A percentile compares a stretch with the other conserved stretches of the same genome.
Evolutionary conservation across 2,113 vertebrate species (phyloP).

Genomic region (Chloroceryle aenea): DNA sequence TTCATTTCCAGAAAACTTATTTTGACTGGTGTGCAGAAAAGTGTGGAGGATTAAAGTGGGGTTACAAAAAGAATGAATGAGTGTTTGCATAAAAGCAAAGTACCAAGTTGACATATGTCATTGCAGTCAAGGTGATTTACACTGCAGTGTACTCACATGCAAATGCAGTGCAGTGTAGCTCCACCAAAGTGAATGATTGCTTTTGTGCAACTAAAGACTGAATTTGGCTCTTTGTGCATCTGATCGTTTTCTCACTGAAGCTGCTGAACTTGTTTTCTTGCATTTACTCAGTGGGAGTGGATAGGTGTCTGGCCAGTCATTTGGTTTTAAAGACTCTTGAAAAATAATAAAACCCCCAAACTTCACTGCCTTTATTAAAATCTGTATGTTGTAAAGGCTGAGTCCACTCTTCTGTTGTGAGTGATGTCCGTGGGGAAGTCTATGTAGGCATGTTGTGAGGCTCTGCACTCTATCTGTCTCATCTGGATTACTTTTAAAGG

Average conservation of each 20-base stretch:
- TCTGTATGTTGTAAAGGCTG: background rate
- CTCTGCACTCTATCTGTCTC: background rate
- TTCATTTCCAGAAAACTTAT: constrained; percentile 43
- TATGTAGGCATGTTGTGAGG: background rate
- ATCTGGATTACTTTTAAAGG: background rate
- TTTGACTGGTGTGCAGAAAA: constrained; percentile 42
- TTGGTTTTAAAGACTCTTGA: background rate
- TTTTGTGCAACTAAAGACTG: background rate
- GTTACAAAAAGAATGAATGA: constrained; percentile 33
- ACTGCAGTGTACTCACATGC: constrained; percentile 36
- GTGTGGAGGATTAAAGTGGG: constrained; percentile 23
- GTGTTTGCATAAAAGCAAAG: constrained; percentile 47
- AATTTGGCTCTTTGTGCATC: constrained; percentile 18
- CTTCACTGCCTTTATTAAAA: background rate
- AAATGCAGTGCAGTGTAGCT: constrained; percentile 2
- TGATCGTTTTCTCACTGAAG: constrained; percentile 40
- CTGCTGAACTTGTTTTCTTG: background rate
- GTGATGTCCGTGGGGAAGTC: background rate
- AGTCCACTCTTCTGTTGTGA: background rate
- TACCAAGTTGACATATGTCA: constrained; percentile 24
- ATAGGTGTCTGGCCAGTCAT: background rate
- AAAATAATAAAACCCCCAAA: background rate
- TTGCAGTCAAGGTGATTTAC: constrained; percentile 50
- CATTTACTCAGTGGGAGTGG: background rate
- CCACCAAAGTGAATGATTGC: constrained; percentile 36